Conservation (phyloP, 2,797 vertebrate species). For the Microchirus variegatus region DNA sequence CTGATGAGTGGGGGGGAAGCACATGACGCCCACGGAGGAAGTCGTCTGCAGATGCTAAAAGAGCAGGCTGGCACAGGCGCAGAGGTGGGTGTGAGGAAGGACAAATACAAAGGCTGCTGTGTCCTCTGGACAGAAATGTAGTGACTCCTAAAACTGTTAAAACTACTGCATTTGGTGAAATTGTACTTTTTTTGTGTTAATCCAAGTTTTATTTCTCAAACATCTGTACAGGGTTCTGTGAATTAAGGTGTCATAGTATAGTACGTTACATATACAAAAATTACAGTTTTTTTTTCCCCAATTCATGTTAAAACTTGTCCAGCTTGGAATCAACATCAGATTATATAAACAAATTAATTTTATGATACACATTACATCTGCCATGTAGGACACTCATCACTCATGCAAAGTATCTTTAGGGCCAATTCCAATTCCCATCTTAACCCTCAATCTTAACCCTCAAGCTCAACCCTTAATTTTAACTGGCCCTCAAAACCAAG, state of each 20-base stretch:
- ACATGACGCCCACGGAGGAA: not conserved
- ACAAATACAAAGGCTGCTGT: constrained; percentile 34
- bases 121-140: constrained; percentile 11
- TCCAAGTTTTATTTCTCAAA: no score
- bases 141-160: constrained; percentile 16
- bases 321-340: not conserved
- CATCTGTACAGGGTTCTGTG: not conserved
- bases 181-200: no score
- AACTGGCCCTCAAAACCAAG: no score
- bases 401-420: not conserved
- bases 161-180: not conserved
- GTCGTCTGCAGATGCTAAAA: constrained; percentile 9
- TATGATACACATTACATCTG: not conserved
- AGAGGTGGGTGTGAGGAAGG: constrained; percentile 18
- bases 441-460: no score
- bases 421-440: no score
- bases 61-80: constrained; percentile 6
- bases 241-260: not conserved
- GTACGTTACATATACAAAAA: no score
- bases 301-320: not conserved
- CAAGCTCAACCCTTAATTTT: no score
- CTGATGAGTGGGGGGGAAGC: not conserved
- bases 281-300: no score
- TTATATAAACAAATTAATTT: not conserved
- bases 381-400: not conserved